Percentiles rank a stretch among this genome's conserved stretches.
These are phyloP conservation scores for Apodemus agrarius DNA, from an alignment of 2,797 vertebrate genomes.

Conservation along the genomic window DNA sequence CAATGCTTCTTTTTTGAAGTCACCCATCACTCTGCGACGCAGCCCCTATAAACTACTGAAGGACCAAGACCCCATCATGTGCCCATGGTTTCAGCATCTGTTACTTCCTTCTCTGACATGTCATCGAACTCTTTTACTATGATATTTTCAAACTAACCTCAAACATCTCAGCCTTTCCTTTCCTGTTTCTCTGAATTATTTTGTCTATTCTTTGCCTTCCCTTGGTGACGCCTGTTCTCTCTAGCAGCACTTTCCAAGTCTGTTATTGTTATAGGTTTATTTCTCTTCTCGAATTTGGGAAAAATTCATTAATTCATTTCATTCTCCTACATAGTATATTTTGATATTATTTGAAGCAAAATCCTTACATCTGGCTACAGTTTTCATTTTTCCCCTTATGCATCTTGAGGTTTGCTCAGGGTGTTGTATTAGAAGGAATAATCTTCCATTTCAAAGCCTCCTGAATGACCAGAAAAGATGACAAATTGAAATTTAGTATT, in stretches of 20 bases:
- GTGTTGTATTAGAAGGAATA: not conserved
- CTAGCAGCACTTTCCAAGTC: not conserved
- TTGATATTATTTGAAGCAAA: not conserved
- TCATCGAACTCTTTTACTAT: not conserved
- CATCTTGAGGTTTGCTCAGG: not conserved
- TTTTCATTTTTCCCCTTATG: not conserved
- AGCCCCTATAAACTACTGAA: not conserved
- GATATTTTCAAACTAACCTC: not conserved
- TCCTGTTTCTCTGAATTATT: not conserved
- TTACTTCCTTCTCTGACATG: not conserved
- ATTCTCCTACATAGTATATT: not conserved
- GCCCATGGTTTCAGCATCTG: not conserved
- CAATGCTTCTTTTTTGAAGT: not conserved
- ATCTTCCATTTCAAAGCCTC: not conserved
- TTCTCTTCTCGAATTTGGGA: not conserved
- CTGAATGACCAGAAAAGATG: not conserved
- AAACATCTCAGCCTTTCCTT: not conserved
- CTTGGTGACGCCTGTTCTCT: not conserved
- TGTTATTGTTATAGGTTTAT: not conserved
- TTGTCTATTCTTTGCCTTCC: not conserved
- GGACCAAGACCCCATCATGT: rapidly evolving
- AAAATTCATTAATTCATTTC: not conserved
- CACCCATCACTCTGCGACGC: not conserved
- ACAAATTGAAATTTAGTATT: slow-evolving; percentile 25
- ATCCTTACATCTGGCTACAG: not conserved